Percentiles rank a stretch among this genome's conserved stretches.
phyloP scores from a whole-genome alignment of 2,888 invertebrate genomes.

The Selenia dentaria region DNA sequence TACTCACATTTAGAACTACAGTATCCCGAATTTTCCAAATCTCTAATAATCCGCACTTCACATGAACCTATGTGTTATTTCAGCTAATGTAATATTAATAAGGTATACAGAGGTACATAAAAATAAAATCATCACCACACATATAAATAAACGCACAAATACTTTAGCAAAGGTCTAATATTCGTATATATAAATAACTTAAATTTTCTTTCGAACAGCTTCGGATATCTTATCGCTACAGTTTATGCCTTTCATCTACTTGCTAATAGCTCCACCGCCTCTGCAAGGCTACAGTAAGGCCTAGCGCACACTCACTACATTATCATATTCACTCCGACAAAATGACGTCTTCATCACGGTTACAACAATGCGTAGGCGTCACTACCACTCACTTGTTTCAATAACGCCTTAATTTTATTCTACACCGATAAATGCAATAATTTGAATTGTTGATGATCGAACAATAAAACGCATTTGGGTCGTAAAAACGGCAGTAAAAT shows the following conservation, averaged over 20 bases:
- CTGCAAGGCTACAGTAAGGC: constrained; percentile 10
- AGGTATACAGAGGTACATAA: no score
- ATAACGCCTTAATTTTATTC: constrained; percentile 29
- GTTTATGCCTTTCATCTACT: constrained; percentile 14
- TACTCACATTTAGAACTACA: no score
- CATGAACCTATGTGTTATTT: no score
- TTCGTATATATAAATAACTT: no score
- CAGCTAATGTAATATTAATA: no score
- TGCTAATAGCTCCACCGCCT: constrained; percentile 20
- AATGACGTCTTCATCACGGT: constrained; percentile 26
- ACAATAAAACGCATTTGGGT: constrained; percentile 17
- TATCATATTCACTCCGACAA: constrained; percentile 17
- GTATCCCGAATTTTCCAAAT: no score
- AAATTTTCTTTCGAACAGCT: no score
- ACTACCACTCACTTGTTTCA: constrained; percentile 22
- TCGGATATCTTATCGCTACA: constrained; percentile 17
- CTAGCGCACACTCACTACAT: constrained; percentile 16
- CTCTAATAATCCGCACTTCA: no score
- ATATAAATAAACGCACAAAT: no score
- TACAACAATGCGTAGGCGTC: constrained; percentile 25
- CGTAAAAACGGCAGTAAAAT: constrained; percentile 30
- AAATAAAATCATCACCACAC: no score
- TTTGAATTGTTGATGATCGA: constrained; percentile 22
- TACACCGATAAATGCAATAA: constrained; percentile 20
- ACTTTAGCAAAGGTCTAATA: no score